Evolutionary conservation across 2,113 vertebrate species (phyloP).

Genomic region (Melanocharis versteri): DNA sequence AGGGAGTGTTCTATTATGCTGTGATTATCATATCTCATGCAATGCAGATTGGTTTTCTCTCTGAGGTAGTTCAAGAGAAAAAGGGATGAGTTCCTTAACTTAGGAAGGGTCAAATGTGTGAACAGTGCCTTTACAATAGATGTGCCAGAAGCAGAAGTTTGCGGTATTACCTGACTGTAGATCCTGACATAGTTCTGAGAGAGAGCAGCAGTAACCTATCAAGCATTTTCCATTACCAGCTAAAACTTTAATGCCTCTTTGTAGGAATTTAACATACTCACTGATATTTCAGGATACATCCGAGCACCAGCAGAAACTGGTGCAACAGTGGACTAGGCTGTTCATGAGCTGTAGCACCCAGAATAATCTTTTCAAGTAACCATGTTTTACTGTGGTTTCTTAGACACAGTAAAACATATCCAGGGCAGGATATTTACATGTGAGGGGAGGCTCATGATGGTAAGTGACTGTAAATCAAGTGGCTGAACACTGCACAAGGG

Average conservation of each 20-base stretch:
- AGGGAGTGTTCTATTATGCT: neutral
- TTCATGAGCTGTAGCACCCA: neutral
- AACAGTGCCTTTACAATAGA: neutral
- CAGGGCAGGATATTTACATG: neutral
- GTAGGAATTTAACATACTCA: neutral
- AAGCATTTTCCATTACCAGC: neutral
- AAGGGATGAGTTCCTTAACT: neutral
- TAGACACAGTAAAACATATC: neutral
- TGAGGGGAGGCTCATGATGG: neutral
- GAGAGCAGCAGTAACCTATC: neutral
- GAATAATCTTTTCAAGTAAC: neutral
- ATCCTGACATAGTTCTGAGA: neutral
- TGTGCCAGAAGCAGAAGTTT: neutral
- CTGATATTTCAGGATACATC: neutral
- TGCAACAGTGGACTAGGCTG: neutral
- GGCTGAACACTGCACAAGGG: neutral
- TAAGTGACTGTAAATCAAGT: neutral
- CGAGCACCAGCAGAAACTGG: neutral
- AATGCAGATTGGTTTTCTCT: neutral
- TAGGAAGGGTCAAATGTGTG: neutral
- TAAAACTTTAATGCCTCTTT: neutral
- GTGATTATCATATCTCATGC: neutral
- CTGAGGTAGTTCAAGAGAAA: neutral
- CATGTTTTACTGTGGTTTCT: neutral
- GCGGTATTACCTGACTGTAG: neutral